Base-by-base conservation (phyloP, 35 echinoderm and acorn worm species). In the Heliocidaris erythrogramma region DNA sequence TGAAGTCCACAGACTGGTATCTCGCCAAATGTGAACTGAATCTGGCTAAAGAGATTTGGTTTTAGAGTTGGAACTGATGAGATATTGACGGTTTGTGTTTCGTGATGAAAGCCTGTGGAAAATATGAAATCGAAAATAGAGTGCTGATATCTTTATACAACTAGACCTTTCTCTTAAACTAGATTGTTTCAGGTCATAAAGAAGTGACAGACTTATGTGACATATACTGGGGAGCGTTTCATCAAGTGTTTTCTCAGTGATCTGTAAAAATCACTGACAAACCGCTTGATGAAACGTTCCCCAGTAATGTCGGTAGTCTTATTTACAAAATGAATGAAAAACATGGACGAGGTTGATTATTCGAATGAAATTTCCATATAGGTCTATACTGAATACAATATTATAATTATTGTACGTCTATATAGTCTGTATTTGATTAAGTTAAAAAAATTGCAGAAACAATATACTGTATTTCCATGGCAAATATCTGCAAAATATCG, bases 61-160 rank as follows among this genome's bases (percentile, higher is more conserved):
- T 78, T 78, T 78, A 78, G 65, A 78, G 65, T 78, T 78, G 5
- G 65, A 7, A 24, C 65, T 78, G 65, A 27, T n/a, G 65, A 78
- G n/a, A 24, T 78, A 78, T 78, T 78, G 65, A 78, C 65, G 65
- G 65, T 78, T 78, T n/a, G 65, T 78, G 65, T 78, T 78, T 78
- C 27, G 65, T 78, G 65, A 27, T 78, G 65, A 78, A 78, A 78
- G 65, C 21, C 27, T n/a, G 21, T 27, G 65, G 65, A 78, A 78
- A 78, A 24, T 78, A 78, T 21, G 0, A 78, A 0, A 27, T 27
- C 21, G 65, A 78, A 78, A 78, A 78, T 78, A 78, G 4, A 78
- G 65, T 78, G 65, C 21, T 78, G 65, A 78, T 78, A 78, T 78
- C 65, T 78, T 78, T 78, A 78, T 78, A 78, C 18, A 78, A 78